These are phyloP conservation scores for Bombyx mori DNA, from an alignment of 1,140 invertebrate genomes.

Conservation along the genomic window DNA sequence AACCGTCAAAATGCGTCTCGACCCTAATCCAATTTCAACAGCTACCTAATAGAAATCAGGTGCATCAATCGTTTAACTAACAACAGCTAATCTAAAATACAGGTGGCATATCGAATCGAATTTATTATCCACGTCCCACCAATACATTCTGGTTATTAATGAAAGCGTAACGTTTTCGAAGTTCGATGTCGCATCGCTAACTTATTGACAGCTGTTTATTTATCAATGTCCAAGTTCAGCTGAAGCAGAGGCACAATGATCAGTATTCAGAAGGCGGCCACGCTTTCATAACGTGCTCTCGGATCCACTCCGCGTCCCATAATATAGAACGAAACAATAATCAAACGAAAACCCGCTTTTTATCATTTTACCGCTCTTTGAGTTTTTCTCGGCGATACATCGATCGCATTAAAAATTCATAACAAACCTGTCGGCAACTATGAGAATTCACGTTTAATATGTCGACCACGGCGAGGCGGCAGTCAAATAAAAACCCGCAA, in stretches of 20 bases:
- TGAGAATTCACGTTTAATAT: constrained; percentile 28
- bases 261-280: constrained; percentile 35
- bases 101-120: constrained; percentile 48
- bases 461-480: constrained; percentile 29
- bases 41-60: no score
- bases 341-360: constrained; percentile 26
- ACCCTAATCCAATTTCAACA: no score
- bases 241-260: constrained; percentile 34
- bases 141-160: constrained; percentile 59
- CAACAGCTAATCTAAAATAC: constrained; percentile 39
- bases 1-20: no score
- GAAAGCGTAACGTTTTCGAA: constrained; percentile 39
- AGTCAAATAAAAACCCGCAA: constrained; percentile 27
- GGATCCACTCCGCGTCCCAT: constrained; percentile 6
- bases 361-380: constrained; percentile 22
- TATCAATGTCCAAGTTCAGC: constrained; percentile 45
- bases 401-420: constrained; percentile 24
- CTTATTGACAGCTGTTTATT: constrained; percentile 54
- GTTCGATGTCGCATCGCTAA: constrained; percentile 35
- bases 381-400: constrained; percentile 17
- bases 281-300: constrained; percentile 22
- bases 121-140: constrained; percentile 38
- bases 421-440: constrained; percentile 32
- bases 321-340: constrained; percentile 22
- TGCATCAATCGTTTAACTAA: no score